Conservation (phyloP, 2,113 vertebrate species). For the Eurystomus gularis region DNA sequence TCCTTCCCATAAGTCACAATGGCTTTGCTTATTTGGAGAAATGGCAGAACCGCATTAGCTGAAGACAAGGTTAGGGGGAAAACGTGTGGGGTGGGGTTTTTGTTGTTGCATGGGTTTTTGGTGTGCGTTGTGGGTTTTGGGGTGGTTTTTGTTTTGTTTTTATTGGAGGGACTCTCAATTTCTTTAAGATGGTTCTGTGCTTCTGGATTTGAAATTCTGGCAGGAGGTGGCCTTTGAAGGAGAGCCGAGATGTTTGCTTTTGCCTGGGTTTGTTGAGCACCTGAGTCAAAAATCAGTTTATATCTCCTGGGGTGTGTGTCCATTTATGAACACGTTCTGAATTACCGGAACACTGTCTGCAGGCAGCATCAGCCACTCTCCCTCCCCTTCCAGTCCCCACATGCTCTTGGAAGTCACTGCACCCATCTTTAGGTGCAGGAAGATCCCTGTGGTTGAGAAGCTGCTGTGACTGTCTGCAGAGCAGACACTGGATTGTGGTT, state of each 20-base stretch:
- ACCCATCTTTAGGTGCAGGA: not conserved
- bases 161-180: not conserved
- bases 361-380: not conserved
- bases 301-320: not conserved
- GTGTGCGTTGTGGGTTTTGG: not conserved
- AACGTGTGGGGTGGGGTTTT: accelerated
- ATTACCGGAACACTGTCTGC: not conserved
- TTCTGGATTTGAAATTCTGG: not conserved
- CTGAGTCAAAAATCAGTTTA: not conserved
- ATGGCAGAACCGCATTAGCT: not conserved
- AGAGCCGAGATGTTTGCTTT: not conserved
- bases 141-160: not conserved
- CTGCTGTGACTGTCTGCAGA: not conserved
- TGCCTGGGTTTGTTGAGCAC: not conserved
- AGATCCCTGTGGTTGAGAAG: not conserved
- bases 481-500: not conserved
- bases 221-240: not conserved
- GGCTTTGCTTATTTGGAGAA: not conserved
- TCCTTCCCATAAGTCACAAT: not conserved
- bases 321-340: not conserved
- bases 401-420: not conserved
- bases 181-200: not conserved
- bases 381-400: not conserved
- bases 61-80: not conserved
- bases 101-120: too few relatives aligned